Conservation (phyloP, 2,888 invertebrate species). For the Helleia helle region DNA sequence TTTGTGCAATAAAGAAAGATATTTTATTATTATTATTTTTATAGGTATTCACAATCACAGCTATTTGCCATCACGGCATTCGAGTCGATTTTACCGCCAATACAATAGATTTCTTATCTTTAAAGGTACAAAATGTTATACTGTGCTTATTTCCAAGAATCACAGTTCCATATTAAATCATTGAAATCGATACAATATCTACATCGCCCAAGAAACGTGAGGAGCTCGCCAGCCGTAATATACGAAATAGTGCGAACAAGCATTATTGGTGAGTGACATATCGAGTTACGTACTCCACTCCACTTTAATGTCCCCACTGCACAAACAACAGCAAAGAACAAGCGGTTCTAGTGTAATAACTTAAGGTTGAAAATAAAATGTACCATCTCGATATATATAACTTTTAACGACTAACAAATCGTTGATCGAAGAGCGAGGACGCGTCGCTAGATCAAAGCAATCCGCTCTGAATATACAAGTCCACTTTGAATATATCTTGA, state of each 20-base stretch:
- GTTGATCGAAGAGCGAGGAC: slow-evolving; percentile 30
- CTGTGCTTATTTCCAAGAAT: too few species aligned
- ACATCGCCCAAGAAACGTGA: slow-evolving; percentile 8
- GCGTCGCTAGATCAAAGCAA: slow-evolving; percentile 31
- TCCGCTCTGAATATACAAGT: slow-evolving; percentile 41
- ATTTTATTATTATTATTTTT: too few species aligned
- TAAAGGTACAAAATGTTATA: neutral
- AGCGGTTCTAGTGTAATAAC: slow-evolving; percentile 1
- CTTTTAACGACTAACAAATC: slow-evolving; percentile 19
- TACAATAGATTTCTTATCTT: too few species aligned
- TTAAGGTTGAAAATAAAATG: slow-evolving; percentile 15
- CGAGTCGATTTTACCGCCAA: too few species aligned
- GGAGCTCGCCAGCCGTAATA: slow-evolving; percentile 19
- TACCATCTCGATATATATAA: slow-evolving; percentile 13
- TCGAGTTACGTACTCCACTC: slow-evolving; percentile 22
- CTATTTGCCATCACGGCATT: too few species aligned
- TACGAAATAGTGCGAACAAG: slow-evolving; percentile 27
- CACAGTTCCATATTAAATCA: too few species aligned
- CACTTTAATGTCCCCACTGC: slow-evolving; percentile 10
- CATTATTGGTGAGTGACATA: slow-evolving; percentile 26
- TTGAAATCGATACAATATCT: slow-evolving; percentile 4
- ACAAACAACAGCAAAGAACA: slow-evolving; percentile 2
- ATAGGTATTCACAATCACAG: too few species aligned
- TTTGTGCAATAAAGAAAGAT: too few species aligned
- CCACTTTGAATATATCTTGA: slow-evolving; percentile 25